A percentile compares a stretch with the other conserved stretches of the same genome.
phyloP scores from a whole-genome alignment of 2,113 vertebrate species.

The Zootoca vivipara region DNA sequence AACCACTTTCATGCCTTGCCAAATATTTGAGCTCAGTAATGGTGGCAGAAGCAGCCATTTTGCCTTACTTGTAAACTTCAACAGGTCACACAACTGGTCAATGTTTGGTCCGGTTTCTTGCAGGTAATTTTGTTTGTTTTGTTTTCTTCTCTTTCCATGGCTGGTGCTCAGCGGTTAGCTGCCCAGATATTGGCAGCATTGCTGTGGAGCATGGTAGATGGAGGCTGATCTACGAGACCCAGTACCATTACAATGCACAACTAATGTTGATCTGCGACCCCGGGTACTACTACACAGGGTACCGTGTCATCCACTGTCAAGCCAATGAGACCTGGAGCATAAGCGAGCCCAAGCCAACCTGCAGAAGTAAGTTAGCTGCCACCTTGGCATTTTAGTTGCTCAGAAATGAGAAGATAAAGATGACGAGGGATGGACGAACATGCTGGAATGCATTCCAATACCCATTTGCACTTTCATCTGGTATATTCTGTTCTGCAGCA shows the following conservation, averaged over 20 bases:
- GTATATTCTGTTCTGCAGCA: too few species aligned
- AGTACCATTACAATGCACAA: conserved; percentile 92
- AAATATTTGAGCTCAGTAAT: background rate
- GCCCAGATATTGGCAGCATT: conserved; percentile 88
- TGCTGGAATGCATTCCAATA: too few species aligned
- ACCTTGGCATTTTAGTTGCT: too few species aligned
- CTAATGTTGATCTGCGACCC: conserved; percentile 97
- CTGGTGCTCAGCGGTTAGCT: conserved; percentile 83
- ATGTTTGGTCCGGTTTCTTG: background rate
- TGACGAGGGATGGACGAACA: too few species aligned
- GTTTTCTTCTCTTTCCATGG: background rate
- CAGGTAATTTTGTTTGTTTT: background rate
- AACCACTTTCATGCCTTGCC: background rate
- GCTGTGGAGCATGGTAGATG: conserved; percentile 92
- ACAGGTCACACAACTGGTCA: background rate
- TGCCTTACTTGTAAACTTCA: background rate
- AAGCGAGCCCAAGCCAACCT: conserved; percentile 86
- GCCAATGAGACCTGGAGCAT: conserved; percentile 93
- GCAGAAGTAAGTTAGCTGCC: conserved; percentile 83
- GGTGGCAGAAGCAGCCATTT: background rate
- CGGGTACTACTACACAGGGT: conserved; percentile 94
- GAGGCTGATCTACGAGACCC: conserved; percentile 92
- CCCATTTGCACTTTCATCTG: too few species aligned
- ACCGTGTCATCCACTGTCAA: conserved; percentile 91
- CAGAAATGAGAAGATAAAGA: background rate